Conservation (phyloP, 2,888 invertebrate species). For the Coleophora flavipennella region DNA sequence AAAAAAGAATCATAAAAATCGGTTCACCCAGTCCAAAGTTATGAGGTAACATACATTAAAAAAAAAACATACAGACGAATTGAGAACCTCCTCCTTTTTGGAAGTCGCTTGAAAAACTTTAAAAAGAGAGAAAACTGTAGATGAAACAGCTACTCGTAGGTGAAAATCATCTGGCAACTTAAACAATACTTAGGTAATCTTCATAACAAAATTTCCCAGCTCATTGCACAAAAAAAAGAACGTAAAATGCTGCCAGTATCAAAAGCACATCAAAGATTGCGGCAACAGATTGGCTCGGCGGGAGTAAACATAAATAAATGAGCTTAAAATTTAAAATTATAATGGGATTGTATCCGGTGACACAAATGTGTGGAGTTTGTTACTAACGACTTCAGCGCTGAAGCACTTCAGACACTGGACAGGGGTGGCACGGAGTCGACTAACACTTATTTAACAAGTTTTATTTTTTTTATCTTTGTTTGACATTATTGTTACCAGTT, state of each 20-base stretch:
- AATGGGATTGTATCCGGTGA: constrained; percentile 73
- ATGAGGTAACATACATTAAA: too few relatives aligned
- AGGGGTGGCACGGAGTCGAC: constrained; percentile 27
- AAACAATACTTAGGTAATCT: not conserved
- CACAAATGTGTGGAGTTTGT: constrained; percentile 73
- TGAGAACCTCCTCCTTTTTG: too few relatives aligned
- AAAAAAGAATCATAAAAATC: too few relatives aligned
- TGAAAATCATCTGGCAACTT: too few relatives aligned
- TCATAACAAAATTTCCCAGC: not conserved
- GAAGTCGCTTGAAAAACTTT: too few relatives aligned
- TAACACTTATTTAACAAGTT: too few relatives aligned
- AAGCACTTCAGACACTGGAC: constrained; percentile 43
- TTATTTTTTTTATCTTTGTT: too few relatives aligned
- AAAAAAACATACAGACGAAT: too few relatives aligned
- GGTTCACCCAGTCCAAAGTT: too few relatives aligned
- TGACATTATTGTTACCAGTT: too few relatives aligned
- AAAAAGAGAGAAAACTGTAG: too few relatives aligned
- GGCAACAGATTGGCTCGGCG: constrained; percentile 41
- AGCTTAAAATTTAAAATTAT: constrained; percentile 72
- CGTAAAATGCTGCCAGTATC: constrained; percentile 22
- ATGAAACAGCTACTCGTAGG: too few relatives aligned
- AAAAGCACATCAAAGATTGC: constrained; percentile 64
- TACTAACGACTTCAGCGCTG: constrained; percentile 69
- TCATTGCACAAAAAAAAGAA: not conserved
- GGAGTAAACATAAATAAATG: constrained; percentile 64